A percentile compares a stretch with the other conserved stretches of the same genome.
These are phyloP conservation scores for Microctonus aethiopoides DNA, from an alignment of 2,888 invertebrate genomes.

Conservation along the genomic window DNA sequence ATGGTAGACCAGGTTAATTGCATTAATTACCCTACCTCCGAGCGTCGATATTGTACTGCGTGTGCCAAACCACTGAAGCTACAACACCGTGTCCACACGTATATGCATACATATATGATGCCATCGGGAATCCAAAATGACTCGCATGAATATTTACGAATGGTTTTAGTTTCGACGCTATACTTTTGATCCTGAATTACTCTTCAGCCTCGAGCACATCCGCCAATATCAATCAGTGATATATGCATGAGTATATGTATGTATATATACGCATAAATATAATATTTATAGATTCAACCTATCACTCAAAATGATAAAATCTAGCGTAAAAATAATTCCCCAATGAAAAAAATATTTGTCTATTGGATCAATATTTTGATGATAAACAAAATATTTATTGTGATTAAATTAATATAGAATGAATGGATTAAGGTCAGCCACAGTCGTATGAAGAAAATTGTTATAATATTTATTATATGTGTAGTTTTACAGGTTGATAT, in stretches of 20 bases:
- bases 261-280: not conserved
- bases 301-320: not conserved
- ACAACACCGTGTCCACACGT: slow-evolving; percentile 11
- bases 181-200: slow-evolving; percentile 46
- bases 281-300: not conserved
- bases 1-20: slow-evolving; percentile 44
- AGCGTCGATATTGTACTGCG: slow-evolving; percentile 26
- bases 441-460: not conserved
- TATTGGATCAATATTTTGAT: not conserved
- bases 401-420: not conserved
- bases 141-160: slow-evolving; percentile 56
- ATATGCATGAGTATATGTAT: not conserved
- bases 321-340: not conserved
- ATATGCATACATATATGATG: slow-evolving; percentile 18
- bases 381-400: not conserved
- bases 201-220: not conserved
- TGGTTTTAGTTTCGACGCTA: slow-evolving; percentile 46
- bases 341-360: not conserved
- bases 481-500: no score
- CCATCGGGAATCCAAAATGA: slow-evolving; percentile 26
- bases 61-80: slow-evolving; percentile 20
- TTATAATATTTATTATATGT: not conserved
- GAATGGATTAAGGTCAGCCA: not conserved
- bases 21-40: slow-evolving; percentile 47
- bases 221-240: not conserved